phyloP scores from a whole-genome alignment of 2,113 vertebrate species.

The Dunckerocampus dactyliophorus region DNA sequence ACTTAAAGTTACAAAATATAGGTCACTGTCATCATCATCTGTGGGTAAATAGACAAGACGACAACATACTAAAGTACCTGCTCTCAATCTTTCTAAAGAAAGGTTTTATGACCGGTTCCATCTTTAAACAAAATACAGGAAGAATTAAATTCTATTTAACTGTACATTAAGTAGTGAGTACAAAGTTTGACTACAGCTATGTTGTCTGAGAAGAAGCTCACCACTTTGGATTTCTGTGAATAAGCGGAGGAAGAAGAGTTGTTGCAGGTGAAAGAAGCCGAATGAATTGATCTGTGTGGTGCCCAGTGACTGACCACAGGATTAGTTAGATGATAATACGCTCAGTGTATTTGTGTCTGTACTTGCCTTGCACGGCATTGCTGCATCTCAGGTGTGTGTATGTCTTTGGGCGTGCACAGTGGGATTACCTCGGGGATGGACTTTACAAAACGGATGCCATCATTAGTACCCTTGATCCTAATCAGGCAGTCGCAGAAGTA shows the following conservation, averaged over 20 bases:
- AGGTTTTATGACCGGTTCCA: too few relatives aligned
- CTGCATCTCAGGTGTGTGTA: constrained; percentile 3
- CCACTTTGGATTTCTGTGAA: constrained; percentile 36
- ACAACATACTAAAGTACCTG: too few relatives aligned
- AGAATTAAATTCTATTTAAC: background rate
- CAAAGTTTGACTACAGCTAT: background rate
- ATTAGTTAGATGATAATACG: constrained; percentile 41
- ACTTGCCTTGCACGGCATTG: constrained; percentile 19
- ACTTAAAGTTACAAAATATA: background rate
- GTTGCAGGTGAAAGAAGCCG: constrained; percentile 7
- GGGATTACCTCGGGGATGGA: constrained; percentile 88
- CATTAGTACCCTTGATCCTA: constrained; percentile 91
- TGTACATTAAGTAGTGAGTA: background rate
- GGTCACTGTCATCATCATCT: background rate
- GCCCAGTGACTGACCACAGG: constrained; percentile 24
- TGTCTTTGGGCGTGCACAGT: constrained; percentile 26
- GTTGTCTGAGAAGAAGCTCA: constrained; percentile 32
- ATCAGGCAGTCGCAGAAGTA: constrained; percentile 93
- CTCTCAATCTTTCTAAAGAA: too few relatives aligned
- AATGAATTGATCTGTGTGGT: constrained; percentile 29
- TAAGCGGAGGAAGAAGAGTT: constrained; percentile 12
- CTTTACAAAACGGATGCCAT: constrained; percentile 95
- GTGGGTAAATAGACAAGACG: too few relatives aligned
- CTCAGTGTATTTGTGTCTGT: constrained; percentile 22
- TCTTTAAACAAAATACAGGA: too few relatives aligned